Evolutionary conservation across 2,113 vertebrate genomes (phyloP).

Genomic region (Dicrurus megarhynchus): DNA sequence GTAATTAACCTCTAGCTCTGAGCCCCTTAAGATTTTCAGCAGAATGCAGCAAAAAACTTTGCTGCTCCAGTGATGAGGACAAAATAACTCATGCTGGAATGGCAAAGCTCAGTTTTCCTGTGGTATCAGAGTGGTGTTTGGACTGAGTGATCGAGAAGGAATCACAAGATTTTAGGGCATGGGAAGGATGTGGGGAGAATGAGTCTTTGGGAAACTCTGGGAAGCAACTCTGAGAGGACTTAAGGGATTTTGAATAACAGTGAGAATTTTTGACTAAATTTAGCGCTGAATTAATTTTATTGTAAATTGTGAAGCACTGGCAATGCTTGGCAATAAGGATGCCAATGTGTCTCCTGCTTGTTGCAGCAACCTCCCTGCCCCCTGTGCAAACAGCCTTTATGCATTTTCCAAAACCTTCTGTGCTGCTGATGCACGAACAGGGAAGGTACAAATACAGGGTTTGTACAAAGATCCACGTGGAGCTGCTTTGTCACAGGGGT

Average conservation of each 20-base stretch:
- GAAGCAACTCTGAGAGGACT: neutral
- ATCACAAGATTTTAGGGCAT: neutral
- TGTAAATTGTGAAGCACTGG: neutral
- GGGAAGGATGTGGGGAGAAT: neutral
- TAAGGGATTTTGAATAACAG: neutral
- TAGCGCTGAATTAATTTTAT: neutral
- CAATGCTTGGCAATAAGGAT: neutral
- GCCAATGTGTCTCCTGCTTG: rapidly evolving
- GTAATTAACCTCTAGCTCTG: neutral
- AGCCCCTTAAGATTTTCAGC: neutral
- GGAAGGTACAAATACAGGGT: neutral
- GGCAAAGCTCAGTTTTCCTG: neutral
- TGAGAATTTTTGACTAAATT: neutral
- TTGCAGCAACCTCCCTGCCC: neutral
- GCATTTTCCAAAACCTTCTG: neutral
- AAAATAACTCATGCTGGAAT: neutral
- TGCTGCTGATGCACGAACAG: neutral
- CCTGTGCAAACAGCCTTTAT: neutral
- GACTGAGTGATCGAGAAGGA: neutral
- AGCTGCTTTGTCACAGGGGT: neutral
- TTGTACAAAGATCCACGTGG: neutral
- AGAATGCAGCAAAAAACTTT: neutral
- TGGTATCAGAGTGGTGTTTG: neutral
- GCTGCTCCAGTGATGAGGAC: neutral
- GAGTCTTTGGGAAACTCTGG: neutral